Evolutionary conservation across 35 echinoderm and acorn worm genomes (phyloP).

Genomic region (Strongylocentrotus purpuratus): DNA sequence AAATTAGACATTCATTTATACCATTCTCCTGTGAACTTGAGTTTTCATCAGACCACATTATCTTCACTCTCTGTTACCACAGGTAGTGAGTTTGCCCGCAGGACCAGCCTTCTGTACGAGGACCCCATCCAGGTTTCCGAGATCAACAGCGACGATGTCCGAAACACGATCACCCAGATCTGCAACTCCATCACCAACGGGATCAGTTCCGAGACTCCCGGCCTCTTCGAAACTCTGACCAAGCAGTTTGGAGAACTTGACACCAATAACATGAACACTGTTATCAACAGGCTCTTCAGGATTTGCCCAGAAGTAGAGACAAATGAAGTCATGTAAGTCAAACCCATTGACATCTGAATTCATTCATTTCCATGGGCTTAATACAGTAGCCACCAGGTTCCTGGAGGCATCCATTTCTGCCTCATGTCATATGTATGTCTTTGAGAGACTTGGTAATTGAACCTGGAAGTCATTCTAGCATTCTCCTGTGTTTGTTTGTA

Average conservation of each 20-base stretch:
- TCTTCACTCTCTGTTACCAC: neutral
- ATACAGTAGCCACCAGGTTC: too few species aligned
- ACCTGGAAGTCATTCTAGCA: too few species aligned
- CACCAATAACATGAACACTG: conserved; percentile 29
- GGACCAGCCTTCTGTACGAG: conserved; percentile 23
- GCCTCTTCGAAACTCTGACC: neutral
- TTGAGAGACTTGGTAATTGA: too few species aligned
- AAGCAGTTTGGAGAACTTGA: conserved; percentile 25
- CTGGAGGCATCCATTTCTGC: too few species aligned
- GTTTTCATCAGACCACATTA: neutral
- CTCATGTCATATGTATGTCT: too few species aligned
- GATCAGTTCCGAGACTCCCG: conserved; percentile 7
- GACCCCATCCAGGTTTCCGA: neutral
- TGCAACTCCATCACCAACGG: neutral
- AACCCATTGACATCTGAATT: too few species aligned
- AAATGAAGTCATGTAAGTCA: conserved; percentile 27
- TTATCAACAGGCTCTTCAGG: conserved; percentile 36
- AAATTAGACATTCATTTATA: too few species aligned
- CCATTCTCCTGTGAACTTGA: too few species aligned
- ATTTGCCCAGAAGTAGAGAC: conserved; percentile 20
- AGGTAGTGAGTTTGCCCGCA: conserved; percentile 19
- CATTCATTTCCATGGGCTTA: too few species aligned
- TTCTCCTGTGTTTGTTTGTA: too few species aligned
- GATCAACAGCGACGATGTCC: neutral
- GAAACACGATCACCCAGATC: neutral